Evolutionary conservation across 2,113 vertebrate species (phyloP).

Genomic region (Struthidea cinerea): DNA sequence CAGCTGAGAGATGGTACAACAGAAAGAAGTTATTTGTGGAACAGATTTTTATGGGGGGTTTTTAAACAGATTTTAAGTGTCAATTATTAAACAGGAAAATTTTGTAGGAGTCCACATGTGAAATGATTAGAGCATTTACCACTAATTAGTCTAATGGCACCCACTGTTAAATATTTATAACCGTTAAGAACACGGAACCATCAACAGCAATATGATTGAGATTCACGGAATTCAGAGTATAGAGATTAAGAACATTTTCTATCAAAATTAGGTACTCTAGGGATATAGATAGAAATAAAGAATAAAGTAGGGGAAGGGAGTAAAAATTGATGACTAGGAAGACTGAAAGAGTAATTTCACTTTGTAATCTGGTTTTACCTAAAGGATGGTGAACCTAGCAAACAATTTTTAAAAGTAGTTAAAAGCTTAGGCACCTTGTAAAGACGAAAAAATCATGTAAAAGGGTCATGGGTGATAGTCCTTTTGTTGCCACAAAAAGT

Average conservation of each 20-base stretch:
- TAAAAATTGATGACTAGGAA: not conserved
- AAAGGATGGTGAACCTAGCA: not conserved
- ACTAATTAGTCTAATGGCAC: slow-evolving; percentile 2
- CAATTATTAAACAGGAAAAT: slow-evolving; percentile 2
- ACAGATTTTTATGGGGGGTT: not conserved
- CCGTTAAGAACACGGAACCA: not conserved
- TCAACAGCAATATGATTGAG: not conserved
- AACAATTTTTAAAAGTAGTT: not conserved
- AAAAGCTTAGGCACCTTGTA: not conserved
- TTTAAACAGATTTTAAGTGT: not conserved
- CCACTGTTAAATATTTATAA: slow-evolving; percentile 22
- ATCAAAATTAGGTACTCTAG: not conserved
- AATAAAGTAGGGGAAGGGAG: not conserved
- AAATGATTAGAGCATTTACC: not conserved
- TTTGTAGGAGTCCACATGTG: not conserved
- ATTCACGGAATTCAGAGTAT: not conserved
- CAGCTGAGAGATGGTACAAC: not conserved
- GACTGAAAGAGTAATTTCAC: not conserved
- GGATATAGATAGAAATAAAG: not conserved
- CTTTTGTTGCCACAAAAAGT: too few species aligned
- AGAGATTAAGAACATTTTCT: not conserved
- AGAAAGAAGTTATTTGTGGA: not conserved
- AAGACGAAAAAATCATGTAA: not conserved
- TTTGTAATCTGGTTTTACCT: not conserved
- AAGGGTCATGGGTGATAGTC: not conserved